Percentiles rank a stretch among this genome's conserved stretches.
phyloP scores from a whole-genome alignment of 1,140 invertebrate species.

The Anastrepha ludens region DNA sequence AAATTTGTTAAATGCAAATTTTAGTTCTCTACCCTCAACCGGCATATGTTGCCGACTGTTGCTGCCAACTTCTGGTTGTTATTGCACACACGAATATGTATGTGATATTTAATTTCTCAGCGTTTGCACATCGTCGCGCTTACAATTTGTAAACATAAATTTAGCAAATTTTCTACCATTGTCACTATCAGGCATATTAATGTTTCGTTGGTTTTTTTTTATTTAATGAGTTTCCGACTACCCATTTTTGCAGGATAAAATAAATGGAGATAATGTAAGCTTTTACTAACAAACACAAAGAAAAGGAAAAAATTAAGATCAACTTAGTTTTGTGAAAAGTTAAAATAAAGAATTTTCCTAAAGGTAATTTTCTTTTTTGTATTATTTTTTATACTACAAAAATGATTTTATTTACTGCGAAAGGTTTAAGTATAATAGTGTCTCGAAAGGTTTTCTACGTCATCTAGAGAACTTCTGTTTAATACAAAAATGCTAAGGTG shows the following conservation, averaged over 20 bases:
- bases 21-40: neutral
- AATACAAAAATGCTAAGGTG: too few relatives aligned
- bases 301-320: neutral
- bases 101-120: neutral
- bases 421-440: too few relatives aligned
- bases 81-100: neutral
- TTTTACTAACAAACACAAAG: neutral
- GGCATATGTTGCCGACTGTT: neutral
- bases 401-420: too few relatives aligned
- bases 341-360: neutral
- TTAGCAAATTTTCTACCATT: neutral
- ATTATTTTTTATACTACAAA: neutral
- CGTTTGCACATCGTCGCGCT: neutral
- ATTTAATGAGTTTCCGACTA: neutral
- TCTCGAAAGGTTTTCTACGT: too few relatives aligned
- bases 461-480: too few relatives aligned
- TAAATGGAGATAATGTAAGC: neutral
- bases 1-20: slow-evolving; percentile 1
- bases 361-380: neutral
- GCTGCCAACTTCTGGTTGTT: neutral
- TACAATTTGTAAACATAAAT: neutral
- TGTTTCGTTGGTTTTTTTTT: neutral
- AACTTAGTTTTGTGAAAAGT: too few relatives aligned
- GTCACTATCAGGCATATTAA: neutral
- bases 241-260: neutral